Conservation (phyloP, 2,113 vertebrate genomes). For the Menura novaehollandiae region DNA sequence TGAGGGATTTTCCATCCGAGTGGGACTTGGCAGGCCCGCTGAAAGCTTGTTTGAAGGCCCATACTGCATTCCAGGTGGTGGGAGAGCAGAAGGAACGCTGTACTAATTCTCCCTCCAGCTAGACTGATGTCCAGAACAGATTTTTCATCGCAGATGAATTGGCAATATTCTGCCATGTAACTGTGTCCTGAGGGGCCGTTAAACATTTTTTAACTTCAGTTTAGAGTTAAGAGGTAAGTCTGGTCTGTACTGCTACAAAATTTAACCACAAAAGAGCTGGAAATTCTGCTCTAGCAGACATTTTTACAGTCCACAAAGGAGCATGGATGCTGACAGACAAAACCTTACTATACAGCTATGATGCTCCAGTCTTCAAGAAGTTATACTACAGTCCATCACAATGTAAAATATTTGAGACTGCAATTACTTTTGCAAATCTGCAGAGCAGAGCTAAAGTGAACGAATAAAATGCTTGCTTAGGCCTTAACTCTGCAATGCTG, state of each 20-base stretch:
- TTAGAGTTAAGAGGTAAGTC: background rate
- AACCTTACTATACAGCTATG: background rate
- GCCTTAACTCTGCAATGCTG: background rate
- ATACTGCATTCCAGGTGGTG: constrained; percentile 33
- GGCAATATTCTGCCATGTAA: background rate
- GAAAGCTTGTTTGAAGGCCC: constrained; percentile 18
- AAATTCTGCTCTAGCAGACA: background rate
- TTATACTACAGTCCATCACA: background rate
- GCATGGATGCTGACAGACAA: background rate
- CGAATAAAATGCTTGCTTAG: background rate
- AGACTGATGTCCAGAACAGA: constrained; percentile 46
- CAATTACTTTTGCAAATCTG: background rate
- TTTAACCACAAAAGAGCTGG: constrained; percentile 23
- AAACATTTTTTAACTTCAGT: background rate
- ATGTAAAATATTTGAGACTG: background rate
- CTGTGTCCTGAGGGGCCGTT: background rate
- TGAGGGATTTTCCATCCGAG: background rate
- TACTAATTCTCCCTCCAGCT: constrained; percentile 1
- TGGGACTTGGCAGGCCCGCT: background rate
- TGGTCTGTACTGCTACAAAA: background rate
- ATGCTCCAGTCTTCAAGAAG: background rate
- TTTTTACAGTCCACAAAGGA: constrained; percentile 2
- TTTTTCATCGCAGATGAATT: background rate
- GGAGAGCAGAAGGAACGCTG: constrained; percentile 46
- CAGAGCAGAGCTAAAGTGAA: background rate